Base-by-base conservation (phyloP, 1,140 invertebrate species). In the Eurosta solidaginis region DNA sequence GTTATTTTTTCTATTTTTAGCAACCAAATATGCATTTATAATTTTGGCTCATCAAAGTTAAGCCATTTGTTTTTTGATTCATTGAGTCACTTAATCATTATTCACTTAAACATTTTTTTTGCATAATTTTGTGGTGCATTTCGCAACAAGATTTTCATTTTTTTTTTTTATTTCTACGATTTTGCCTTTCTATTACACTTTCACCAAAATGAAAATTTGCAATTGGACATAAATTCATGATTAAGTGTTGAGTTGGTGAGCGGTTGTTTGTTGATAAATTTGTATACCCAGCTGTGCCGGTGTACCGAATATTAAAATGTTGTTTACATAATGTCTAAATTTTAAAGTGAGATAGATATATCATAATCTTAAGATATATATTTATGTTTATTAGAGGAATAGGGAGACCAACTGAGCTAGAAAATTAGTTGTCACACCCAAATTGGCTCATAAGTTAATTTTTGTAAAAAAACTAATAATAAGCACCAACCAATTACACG, bases 121-220 rank as follows among this genome's bases (percentile, higher is more conserved):
- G 0, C 14, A 17, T n/a, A 49, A 17, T 49, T 49, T 49, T 49
- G 45, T 2, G 12, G 9, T 49, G 12, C n/a, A 12, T 1, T 54
- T 54, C 50, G 25, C 50, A 54, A 54, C 22, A 14, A 33, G 54
- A 25, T 14, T 29, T 59, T 59, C 33, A 29, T 14, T 33, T 33
- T 33, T 59, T 29, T 59, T 59, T 59, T 25, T 14, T 33, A 59
- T 33, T 59, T 59, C 54, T 59, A 36, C 54, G 54, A 59, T 33
- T 59, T 59, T 14, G 27, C 54, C 54, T 59, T 59, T 59, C 54
- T 59, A 33, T 36, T 59, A 59, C 54, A 59, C 54, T 59, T 59
- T 59, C 54, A 59, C 54, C 54, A 59, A 59, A 59, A 59, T 17
- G 54, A 59, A 59, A 59, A 59, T 59, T 59, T 59, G 54, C 54